Evolutionary conservation across 1,140 invertebrate species (phyloP), one percentile per base, ranked within the genome.

Genomic region (Lycorma delicatula): DNA sequence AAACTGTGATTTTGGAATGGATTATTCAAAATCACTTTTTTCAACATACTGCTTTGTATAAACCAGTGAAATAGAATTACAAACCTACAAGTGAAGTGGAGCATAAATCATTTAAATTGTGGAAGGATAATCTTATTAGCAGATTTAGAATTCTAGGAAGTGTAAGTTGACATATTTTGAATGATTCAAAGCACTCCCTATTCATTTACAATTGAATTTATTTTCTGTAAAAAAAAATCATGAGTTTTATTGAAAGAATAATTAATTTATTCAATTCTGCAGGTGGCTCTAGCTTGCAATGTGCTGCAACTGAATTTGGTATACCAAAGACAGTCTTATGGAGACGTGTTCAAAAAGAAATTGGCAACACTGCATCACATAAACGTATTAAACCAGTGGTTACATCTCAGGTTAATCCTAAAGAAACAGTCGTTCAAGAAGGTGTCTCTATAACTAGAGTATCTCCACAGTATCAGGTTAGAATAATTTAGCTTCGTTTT

Each of bases 291-390:
- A 77, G 75, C 56, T 66, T 77, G 25, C 74, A 76, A 60, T 69
- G 73, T 53, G 74, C 76, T 20, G 70, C 75, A 23, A 72, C 74
- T 63, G 73, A 75, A 55, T 80, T 68, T 56, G 72, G 74, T 49
- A 79, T 81, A 62, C 79, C 79, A 12, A 81, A 81, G 68, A 81
- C 79, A 11, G 79, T 81, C 2, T 65, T 81, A 20, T 81, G 79
- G 79, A 68, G 79, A 54, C 67, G 78, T 52, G 78, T 81, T 48
- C 76, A 78, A 59, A 79, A 78, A 50, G 71, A 74, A 59, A 72
- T 71, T 0, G 72, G 68, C 60, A 63, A 68, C 56, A 68, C 69
- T 28, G 50, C 69, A 11, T 60, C 67, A 58, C 72, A 74, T 27
- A 64, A 69, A 0, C 76, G 78, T 56, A 67, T 70, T 62, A 75